Evolutionary conservation across 2,888 invertebrate genomes (phyloP).

Genomic region (Drosophila yooni): DNA sequence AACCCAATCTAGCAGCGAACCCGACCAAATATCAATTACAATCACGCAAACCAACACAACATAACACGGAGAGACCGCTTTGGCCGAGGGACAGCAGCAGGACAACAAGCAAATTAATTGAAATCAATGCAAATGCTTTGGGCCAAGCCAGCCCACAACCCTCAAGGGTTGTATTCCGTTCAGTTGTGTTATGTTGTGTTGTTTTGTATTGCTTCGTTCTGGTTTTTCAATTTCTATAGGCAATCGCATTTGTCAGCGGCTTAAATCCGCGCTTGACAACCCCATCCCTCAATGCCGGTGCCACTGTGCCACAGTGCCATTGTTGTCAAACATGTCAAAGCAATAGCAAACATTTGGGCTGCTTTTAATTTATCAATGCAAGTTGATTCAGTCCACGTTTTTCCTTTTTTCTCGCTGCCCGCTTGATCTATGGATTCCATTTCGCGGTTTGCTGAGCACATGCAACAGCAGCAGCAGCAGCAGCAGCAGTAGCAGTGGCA

Average conservation of each 20-base stretch:
- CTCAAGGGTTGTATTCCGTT: constrained; percentile 55
- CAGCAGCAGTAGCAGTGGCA: constrained; percentile 6
- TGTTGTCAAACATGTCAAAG: constrained; percentile 83
- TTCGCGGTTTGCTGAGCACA: constrained; percentile 78
- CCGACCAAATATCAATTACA: constrained; percentile 77
- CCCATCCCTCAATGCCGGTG: constrained; percentile 3
- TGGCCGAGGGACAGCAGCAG: constrained; percentile 49
- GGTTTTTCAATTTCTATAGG: constrained; percentile 73
- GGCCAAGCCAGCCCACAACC: constrained; percentile 34
- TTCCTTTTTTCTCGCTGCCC: constrained; percentile 21
- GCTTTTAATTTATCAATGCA: constrained; percentile 80
- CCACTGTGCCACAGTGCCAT: constrained; percentile 38
- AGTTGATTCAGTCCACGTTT: constrained; percentile 55
- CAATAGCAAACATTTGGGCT: constrained; percentile 78
- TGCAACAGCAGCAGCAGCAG: constrained; percentile 36
- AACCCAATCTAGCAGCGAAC: constrained; percentile 21
- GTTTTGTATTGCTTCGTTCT: constrained; percentile 44
- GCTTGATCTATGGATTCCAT: constrained; percentile 77
- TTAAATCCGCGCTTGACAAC: constrained; percentile 59
- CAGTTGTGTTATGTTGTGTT: neutral
- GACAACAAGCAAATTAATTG: constrained; percentile 78
- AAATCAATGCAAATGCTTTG: constrained; percentile 79
- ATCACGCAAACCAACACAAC: constrained; percentile 65
- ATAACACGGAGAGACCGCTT: constrained; percentile 28
- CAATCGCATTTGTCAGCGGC: constrained; percentile 81